Base-by-base conservation (phyloP, 2,797 vertebrate genomes). In the Paguma larvata region DNA sequence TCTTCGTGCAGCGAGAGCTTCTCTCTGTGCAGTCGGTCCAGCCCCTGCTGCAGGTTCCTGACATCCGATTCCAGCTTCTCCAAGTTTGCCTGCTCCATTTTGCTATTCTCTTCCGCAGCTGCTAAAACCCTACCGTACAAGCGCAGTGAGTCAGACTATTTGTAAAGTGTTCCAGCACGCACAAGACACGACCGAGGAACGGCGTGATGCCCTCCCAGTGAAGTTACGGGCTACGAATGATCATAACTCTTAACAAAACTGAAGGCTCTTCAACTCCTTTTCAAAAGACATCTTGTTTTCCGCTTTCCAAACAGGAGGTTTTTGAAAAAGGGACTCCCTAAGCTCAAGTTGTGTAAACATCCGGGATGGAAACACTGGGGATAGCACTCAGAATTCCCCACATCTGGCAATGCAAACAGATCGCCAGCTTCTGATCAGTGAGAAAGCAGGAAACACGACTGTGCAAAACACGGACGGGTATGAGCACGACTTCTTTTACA, bases 1-100 rank as follows among this genome's bases (percentile, higher is more conserved):
- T 99, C 99, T 78, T 83, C 92, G 8, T 63, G 96, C 75, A 99
- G 90, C 0, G 98, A 97, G 9, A 98, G 96, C 88, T 98, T 98
- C 68, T 98, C 98, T 72, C 97, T 97, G 53, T 86, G 98, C 18
- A 98, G 96, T 0, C 96, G 96, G 59, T 98, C 98, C 21, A 99
- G 93, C 44, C 99, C 99, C 95, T 98, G 98, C 85, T 99, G 98
- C 83, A 99, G 95, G 46, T 96, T 98, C 44, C 97, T 97, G 85
- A 99, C 80, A 65, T 98, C 98, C 25, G 91, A 15, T 77, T 98
- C 97, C 91, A 99, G 85, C 67, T 98, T 98, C 51, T 98, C 98
- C 80, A 98, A 70, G 16, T 96, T 97, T 82, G 97, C 95, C 56
- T 98, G 95, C 0, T 98, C 98, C 53, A 89, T 85, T 97, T 97